Evolutionary conservation across 2,113 vertebrate genomes (phyloP), one percentile per base, ranked within the genome.

Genomic region (human (Homo sapiens)): DNA sequence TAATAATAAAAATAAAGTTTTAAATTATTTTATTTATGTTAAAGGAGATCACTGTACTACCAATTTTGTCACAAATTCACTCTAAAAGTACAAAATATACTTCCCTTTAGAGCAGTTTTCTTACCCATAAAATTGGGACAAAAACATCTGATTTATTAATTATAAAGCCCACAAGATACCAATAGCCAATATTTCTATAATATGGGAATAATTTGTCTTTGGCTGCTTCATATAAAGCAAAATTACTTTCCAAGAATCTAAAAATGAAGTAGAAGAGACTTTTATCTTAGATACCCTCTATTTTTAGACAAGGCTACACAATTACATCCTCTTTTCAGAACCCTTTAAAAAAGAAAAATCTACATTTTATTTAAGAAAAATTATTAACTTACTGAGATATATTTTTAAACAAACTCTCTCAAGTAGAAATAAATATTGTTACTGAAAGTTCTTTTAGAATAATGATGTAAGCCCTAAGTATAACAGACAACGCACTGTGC

Each of bases 1-100:
- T 93, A 82, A 88, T 79, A 86, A 89, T 93, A 90, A 88, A 72
- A 79, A 64, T 79, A 95, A 61, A 70, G 12, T 75, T 88, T 90
- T 38, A 95, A 73, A 80, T 79, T 40, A 79, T 73, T 90, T 90
- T 89, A 48, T 91, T 89, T 89, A 43, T n/a, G 92, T 86, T 90
- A 94, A 88, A 88, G 18, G 22, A 52, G 38, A 89, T 86, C 40
- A 92, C 30, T 61, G 89, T 89, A 35, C 64, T 64, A 72, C 32
- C 59, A 79, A 78, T 20, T 84, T 50, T 93, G 22, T 75, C n/a
- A 96, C 18, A 61, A 95, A 92, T 52, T 93, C 6, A 73, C 22
- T 85, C 30, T 89, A 70, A 73, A 86, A 86, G 2, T 89, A 40
- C 68, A 97, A 95, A 93, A 70, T 61, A 70, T 0, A 32, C 12